A percentile compares a stretch with the other conserved stretches of the same genome.
Conservation (phyloP, 2,113 vertebrate species). For the Sylvia atricapilla region DNA sequence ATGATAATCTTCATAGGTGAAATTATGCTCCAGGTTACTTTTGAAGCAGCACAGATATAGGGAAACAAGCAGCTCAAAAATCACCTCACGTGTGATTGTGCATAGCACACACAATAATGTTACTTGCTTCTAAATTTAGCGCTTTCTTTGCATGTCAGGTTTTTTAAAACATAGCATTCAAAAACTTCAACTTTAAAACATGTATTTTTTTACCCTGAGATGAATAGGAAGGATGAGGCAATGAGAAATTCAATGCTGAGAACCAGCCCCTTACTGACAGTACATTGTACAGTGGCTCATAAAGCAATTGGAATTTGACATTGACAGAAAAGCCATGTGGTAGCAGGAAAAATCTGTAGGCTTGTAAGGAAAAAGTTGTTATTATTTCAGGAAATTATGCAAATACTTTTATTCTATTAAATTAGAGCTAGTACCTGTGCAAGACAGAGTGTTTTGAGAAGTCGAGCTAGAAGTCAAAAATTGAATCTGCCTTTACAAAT, state of each 20-base stretch:
- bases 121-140: not conserved
- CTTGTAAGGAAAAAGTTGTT: not conserved
- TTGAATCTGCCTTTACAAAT: not conserved
- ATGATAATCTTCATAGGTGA: not conserved
- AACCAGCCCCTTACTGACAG: not conserved
- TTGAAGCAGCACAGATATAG: not conserved
- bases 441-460: not conserved
- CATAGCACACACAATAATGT: not conserved
- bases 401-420: not conserved
- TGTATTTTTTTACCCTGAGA: not conserved
- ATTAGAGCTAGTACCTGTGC: not conserved
- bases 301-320: not conserved
- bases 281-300: not conserved
- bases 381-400: not conserved
- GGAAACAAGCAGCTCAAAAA: not conserved
- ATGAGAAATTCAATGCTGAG: not conserved
- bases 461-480: not conserved
- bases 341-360: not conserved
- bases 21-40: not conserved
- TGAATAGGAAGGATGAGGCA: not conserved
- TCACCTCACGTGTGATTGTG: not conserved
- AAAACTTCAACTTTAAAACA: not conserved
- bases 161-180: not conserved
- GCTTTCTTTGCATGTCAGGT: not conserved
- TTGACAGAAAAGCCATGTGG: not conserved